Evolutionary conservation across 2,888 invertebrate genomes (phyloP), one percentile per base, ranked within the genome.

Genomic region (Melanostoma scalare): DNA sequence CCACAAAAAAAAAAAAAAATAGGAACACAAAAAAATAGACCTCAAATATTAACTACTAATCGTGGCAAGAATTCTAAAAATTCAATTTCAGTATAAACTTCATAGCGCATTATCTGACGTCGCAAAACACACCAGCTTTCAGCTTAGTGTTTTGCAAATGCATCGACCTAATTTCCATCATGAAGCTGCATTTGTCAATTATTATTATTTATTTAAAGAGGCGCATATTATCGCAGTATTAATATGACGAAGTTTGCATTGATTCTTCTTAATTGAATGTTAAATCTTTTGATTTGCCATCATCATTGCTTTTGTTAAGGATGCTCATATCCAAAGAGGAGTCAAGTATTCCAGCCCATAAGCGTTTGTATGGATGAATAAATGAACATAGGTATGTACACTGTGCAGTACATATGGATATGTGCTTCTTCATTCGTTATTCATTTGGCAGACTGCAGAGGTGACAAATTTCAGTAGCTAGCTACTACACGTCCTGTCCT

Each of bases 401-500:
- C 20, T 20, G 20, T 20, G 20, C 20, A 20, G 20, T 20, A 20
- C 20, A 20, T 20, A 20, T 20, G 20, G 42, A 38, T 48, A 46
- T 73, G 52, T 36, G 58, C 61, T 46, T 38, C 60, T 71, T 71
- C 69, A 79, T 84, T 67, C 65, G 65, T 79, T 74, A 84, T 84
- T 74, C 55, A 74, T 71, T 78, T 84, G 60, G 60, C 58, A 84
- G 79, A 65, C 67, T 84, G 84, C 84, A 79, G 79, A 84, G 84
- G 84, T 84, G 84, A 78, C 84, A 84, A 84, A 84, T 63, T 84
- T 61, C 48, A 38, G 53, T 71, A 84, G 20, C 20, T 20, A 20
- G 20, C 20, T 20, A 20, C 20, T 20, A 20, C 20, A 20, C 20
- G 20, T 20, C 20, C 20, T 79, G 84, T 84, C 79, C 65, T 71